Conservation (phyloP, 2,797 vertebrate genomes). For the Selene dorsalis region DNA sequence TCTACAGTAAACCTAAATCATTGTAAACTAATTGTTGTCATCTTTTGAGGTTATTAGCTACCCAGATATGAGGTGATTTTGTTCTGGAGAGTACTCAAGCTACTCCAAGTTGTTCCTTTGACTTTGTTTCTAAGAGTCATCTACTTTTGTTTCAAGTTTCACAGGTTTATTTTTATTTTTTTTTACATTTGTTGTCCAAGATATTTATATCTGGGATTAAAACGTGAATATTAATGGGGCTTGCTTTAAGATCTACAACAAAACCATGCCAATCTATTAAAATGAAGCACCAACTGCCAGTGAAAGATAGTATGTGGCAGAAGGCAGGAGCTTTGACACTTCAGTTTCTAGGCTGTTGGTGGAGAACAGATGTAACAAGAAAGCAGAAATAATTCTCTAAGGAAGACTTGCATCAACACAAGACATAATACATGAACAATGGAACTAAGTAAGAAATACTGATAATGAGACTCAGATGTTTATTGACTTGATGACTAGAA, state of each 20-base stretch:
- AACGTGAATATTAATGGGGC: conserved; percentile 13
- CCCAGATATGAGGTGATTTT: conserved; percentile 44
- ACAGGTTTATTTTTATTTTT: conserved; percentile 37
- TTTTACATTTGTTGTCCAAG: conserved; percentile 31
- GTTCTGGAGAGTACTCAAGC: conserved; percentile 42
- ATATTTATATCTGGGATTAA: conserved; percentile 29
- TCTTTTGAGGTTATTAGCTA: conserved; percentile 44
- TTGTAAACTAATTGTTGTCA: conserved; percentile 58
- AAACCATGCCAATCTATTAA: conserved; percentile 48
- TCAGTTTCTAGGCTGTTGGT: conserved; percentile 76
- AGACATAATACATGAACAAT: conserved; percentile 56
- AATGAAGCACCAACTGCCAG: conserved; percentile 42
- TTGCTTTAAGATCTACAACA: conserved; percentile 11
- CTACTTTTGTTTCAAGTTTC: conserved; percentile 67
- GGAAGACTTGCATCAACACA: conserved; percentile 77
- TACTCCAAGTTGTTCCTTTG: conserved; percentile 23
- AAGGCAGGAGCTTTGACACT: conserved; percentile 48
- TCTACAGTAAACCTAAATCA: conserved; percentile 40
- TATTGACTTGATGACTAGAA: conserved; percentile 63
- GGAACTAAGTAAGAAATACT: conserved; percentile 50
- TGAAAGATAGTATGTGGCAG: conserved; percentile 36
- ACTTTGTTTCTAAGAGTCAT: conserved; percentile 43
- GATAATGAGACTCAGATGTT: conserved; percentile 58
- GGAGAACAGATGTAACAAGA: conserved; percentile 84
- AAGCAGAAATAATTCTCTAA: conserved; percentile 89